phyloP scores from a whole-genome alignment of 2,888 invertebrate species.

The Clistopyga incitator region DNA sequence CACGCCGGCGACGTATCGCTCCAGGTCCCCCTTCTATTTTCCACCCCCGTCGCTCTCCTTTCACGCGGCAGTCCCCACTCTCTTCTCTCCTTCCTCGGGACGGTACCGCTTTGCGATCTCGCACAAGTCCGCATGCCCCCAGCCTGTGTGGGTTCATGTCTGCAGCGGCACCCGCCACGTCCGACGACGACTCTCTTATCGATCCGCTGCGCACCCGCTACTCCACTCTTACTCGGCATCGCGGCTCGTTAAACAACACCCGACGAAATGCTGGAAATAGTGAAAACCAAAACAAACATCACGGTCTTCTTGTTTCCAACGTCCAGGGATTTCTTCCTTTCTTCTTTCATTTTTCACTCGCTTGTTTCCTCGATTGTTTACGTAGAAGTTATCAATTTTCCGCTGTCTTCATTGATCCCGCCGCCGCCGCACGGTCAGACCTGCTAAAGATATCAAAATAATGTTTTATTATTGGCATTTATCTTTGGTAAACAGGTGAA shows the following conservation, averaged over 20 bases:
- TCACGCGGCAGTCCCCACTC: conserved; percentile 46
- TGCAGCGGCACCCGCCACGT: conserved; percentile 5
- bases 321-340: background rate
- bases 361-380: background rate
- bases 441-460: background rate
- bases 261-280: conserved; percentile 32
- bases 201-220: conserved; percentile 73
- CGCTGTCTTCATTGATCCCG: background rate
- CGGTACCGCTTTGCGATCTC: conserved; percentile 51
- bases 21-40: conserved; percentile 45
- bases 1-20: conserved; percentile 71
- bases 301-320: background rate
- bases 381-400: background rate
- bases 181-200: conserved; percentile 66
- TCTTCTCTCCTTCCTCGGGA: conserved; percentile 12
- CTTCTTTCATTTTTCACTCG: background rate
- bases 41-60: conserved; percentile 55
- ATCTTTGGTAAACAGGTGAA: background rate
- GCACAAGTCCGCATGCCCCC: conserved; percentile 48
- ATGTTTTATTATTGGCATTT: background rate
- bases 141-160: conserved; percentile 24
- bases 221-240: conserved; percentile 51
- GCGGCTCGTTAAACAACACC: conserved; percentile 61
- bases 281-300: conserved; percentile 35
- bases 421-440: background rate